Percentiles rank a stretch among this genome's conserved stretches.
Conservation (phyloP, 2,888 invertebrate species). For the Nemoura dubitans region DNA sequence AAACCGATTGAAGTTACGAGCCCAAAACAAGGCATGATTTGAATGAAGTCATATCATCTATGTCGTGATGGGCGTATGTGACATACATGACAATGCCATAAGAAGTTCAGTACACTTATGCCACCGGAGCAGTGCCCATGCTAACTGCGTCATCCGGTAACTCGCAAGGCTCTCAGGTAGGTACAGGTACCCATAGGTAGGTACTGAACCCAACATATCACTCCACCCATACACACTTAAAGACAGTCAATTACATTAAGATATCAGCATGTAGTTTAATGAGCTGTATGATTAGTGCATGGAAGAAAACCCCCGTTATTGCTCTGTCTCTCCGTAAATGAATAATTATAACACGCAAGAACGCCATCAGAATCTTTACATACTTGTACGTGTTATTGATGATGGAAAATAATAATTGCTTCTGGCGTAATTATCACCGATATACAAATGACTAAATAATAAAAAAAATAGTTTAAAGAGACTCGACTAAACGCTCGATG, state of each 20-base stretch:
- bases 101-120: background rate
- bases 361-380: background rate
- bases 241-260: background rate
- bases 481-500: background rate
- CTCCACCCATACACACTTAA: background rate
- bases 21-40: background rate
- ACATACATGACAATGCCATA: background rate
- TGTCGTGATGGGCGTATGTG: conserved; percentile 1
- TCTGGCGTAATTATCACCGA: background rate
- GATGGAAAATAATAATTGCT: background rate
- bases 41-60: background rate
- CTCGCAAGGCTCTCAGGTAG: no score
- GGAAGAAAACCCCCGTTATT: background rate
- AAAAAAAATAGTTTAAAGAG: no score
- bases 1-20: background rate
- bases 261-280: conserved; percentile 1
- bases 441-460: background rate
- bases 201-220: background rate
- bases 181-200: background rate
- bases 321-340: background rate
- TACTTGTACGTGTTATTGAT: background rate
- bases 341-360: conserved; percentile 7
- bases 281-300: conserved; percentile 7
- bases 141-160: background rate
- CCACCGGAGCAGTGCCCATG: background rate